phyloP scores from a whole-genome alignment of 2,113 vertebrate species.

The Puffinus mauretanicus region DNA sequence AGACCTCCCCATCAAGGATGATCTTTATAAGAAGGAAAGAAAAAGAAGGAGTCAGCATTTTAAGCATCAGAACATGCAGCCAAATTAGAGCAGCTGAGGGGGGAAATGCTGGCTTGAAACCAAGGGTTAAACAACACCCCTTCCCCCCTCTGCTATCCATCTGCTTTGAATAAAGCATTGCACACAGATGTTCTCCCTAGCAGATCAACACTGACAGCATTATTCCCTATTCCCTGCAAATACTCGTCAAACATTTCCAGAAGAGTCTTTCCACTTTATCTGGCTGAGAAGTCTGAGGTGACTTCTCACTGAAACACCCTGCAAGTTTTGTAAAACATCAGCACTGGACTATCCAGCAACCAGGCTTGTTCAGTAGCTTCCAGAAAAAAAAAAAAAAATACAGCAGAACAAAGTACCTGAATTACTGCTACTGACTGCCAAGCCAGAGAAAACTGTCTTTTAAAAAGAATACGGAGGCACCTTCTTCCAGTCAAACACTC shows the following conservation, averaged over 20 bases:
- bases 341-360: not conserved
- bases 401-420: not conserved
- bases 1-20: not conserved
- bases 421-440: not conserved
- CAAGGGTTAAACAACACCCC: slow-evolving; percentile 22
- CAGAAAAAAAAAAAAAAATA: not conserved
- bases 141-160: not conserved
- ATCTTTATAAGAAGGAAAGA: not conserved
- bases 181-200: slow-evolving; percentile 21
- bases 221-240: not conserved
- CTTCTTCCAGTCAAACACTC: not conserved
- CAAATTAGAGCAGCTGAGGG: slow-evolving; percentile 4
- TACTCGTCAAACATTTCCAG: not conserved
- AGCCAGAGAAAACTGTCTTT: not conserved
- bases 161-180: slow-evolving; percentile 30
- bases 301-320: not conserved
- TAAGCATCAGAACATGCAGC: not conserved
- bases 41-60: slow-evolving; percentile 18
- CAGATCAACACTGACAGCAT: not conserved
- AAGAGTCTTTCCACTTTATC: not conserved
- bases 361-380: not conserved
- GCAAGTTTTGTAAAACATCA: not conserved
- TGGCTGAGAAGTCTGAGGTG: not conserved
- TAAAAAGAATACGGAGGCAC: not conserved
- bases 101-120: not conserved